Conservation (phyloP, 2,797 vertebrate genomes). For the Sus cebifrons region DNA sequence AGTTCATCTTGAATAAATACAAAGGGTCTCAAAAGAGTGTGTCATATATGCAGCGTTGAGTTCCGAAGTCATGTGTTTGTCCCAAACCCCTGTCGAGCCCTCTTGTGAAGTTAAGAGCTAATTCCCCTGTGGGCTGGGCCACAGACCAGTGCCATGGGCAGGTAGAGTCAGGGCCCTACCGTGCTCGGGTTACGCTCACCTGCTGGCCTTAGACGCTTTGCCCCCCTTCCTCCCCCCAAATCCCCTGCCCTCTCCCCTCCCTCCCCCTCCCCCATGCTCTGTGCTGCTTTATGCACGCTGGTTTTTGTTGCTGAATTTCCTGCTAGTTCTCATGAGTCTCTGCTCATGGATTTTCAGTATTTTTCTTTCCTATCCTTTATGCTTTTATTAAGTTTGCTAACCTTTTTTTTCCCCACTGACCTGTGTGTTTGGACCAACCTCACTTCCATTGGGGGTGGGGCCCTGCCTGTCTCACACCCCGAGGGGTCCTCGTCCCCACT, state of each 20-base stretch:
- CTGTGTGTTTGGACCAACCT: background rate
- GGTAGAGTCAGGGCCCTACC: background rate
- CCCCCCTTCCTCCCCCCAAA: fast-evolving
- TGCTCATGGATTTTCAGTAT: background rate
- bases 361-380: constrained; percentile 2
- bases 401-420: background rate
- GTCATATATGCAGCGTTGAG: background rate
- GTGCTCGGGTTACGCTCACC: too few relatives aligned
- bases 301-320: constrained; percentile 16
- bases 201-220: background rate
- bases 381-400: constrained; percentile 13
- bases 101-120: background rate
- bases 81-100: background rate
- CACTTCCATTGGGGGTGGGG: background rate
- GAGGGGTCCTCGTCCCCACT: background rate
- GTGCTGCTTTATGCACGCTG: background rate
- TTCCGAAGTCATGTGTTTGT: background rate
- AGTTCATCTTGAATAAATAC: constrained; percentile 6
- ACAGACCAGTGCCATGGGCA: background rate
- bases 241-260: too few relatives aligned
- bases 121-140: background rate
- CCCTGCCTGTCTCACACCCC: too few relatives aligned
- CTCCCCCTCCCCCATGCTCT: background rate
- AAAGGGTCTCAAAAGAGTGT: background rate
- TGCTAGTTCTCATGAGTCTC: background rate